phyloP scores from a whole-genome alignment of 2,113 vertebrate genomes.

The Phrynosoma platyrhinos region DNA sequence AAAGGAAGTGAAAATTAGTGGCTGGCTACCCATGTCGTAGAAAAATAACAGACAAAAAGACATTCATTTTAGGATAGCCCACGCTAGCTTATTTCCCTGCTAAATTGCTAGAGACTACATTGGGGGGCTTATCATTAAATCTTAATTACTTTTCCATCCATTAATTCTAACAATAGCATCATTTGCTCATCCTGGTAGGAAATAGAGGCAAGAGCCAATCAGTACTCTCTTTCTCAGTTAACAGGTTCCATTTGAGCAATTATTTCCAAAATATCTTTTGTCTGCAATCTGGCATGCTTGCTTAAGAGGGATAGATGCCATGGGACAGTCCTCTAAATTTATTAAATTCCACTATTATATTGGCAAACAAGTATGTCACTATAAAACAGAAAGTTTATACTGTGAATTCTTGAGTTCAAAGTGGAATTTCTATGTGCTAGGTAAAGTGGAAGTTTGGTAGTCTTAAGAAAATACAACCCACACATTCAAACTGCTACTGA shows the following conservation, averaged over 20 bases:
- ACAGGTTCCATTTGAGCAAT: background rate
- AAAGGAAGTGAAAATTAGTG: constrained; percentile 7
- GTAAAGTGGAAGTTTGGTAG: constrained; percentile 56
- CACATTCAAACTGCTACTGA: constrained; percentile 54
- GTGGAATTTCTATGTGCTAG: constrained; percentile 43
- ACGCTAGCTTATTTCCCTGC: constrained; percentile 17
- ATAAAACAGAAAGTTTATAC: constrained; percentile 12
- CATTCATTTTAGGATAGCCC: constrained; percentile 20
- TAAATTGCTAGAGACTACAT: constrained; percentile 20
- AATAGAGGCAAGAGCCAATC: background rate
- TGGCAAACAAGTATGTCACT: background rate
- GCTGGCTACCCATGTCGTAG: background rate
- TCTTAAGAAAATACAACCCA: constrained; percentile 56
- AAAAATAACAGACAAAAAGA: constrained; percentile 6
- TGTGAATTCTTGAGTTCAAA: constrained; percentile 39
- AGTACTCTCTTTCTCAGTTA: background rate
- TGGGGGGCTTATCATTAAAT: constrained; percentile 19
- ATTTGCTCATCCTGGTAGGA: constrained; percentile 11
- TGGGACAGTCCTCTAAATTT: constrained; percentile 2
- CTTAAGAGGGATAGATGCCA: background rate
- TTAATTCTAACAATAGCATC: constrained; percentile 7
- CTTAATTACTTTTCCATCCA: constrained; percentile 8
- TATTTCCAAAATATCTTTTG: constrained; percentile 10
- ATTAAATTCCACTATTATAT: constrained; percentile 8
- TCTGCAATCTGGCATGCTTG: background rate